Evolutionary conservation across 2,113 vertebrate genomes (phyloP).

Genomic region (Dolichotis patagonum): DNA sequence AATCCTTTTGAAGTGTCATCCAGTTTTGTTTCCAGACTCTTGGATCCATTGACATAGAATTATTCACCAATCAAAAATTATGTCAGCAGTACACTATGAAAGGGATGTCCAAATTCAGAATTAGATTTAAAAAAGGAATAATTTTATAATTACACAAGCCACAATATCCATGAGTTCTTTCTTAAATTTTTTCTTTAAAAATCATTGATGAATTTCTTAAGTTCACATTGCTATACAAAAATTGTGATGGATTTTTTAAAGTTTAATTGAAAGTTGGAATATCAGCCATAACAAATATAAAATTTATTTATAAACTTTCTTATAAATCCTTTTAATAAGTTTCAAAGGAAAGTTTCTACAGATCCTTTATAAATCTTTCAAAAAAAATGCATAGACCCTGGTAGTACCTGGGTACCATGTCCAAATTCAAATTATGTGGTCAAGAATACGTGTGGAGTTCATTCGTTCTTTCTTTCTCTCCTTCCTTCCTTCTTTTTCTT

Average conservation of each 20-base stretch:
- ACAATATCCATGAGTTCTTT: neutral
- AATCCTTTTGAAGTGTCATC: neutral
- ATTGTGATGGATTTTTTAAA: slow-evolving; percentile 4
- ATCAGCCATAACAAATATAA: neutral
- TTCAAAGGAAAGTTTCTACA: neutral
- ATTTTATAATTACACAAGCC: neutral
- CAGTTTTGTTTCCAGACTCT: neutral
- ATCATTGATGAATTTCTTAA: neutral
- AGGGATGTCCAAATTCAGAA: neutral
- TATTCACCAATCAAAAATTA: neutral
- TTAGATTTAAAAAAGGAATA: neutral
- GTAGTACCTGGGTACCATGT: neutral
- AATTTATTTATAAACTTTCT: neutral
- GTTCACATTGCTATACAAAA: neutral
- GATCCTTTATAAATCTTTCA: neutral
- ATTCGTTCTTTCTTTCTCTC: too few species aligned
- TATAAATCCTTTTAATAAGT: neutral
- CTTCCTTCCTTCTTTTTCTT: too few species aligned
- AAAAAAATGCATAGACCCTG: neutral
- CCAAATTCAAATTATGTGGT: neutral
- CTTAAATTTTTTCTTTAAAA: neutral
- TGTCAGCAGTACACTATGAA: neutral
- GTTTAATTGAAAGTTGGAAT: neutral
- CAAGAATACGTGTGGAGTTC: neutral
- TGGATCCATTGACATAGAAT: neutral